Evolutionary conservation across 1,140 invertebrate species (phyloP).

Genomic region (Diploscapter pachys): DNA sequence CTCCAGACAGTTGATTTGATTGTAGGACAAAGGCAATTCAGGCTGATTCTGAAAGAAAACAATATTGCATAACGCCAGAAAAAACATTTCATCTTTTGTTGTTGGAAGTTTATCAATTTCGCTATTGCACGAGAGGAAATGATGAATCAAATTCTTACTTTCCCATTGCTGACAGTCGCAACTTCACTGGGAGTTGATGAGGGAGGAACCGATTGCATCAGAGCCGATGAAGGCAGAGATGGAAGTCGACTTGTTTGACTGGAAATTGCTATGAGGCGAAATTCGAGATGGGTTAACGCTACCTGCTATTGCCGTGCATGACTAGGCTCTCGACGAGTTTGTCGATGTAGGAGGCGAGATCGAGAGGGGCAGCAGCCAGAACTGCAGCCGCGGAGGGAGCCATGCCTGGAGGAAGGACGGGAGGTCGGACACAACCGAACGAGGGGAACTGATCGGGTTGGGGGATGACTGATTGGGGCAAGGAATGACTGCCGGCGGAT

Average conservation of each 20-base stretch:
- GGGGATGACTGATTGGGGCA: background rate
- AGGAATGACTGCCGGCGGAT: background rate
- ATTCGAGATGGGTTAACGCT: background rate
- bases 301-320: background rate
- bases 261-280: constrained; percentile 15
- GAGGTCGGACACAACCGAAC: background rate
- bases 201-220: constrained; percentile 14
- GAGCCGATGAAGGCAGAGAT: constrained; percentile 23
- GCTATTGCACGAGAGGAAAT: too few species aligned
- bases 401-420: too few species aligned
- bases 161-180: background rate
- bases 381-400: background rate
- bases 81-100: constrained; percentile 19
- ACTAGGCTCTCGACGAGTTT: constrained; percentile 31
- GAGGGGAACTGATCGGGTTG: constrained; percentile 6
- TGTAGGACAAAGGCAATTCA: constrained; percentile 45
- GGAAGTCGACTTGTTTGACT: constrained; percentile 17
- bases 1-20: constrained; percentile 56
- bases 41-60: background rate
- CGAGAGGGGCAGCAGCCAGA: constrained; percentile 8
- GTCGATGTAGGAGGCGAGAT: constrained; percentile 33
- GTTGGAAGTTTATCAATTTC: background rate
- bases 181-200: background rate
- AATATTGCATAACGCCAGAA: constrained; percentile 10
- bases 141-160: constrained; percentile 10